Conservation (phyloP, 2,113 vertebrate species). For the Eptesicus fuscus region DNA sequence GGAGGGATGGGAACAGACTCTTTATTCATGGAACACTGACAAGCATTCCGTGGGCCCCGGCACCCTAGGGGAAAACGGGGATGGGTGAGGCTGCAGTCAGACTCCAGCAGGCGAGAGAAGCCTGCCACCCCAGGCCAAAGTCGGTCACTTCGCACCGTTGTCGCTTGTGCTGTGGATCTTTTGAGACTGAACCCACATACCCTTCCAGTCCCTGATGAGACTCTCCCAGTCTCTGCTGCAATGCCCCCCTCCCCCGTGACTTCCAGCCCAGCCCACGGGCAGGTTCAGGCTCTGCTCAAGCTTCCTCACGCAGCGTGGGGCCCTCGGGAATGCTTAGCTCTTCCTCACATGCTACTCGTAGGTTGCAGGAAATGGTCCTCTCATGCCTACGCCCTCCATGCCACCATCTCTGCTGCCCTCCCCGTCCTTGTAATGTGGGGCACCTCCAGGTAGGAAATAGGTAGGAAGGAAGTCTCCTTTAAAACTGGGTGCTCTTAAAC, state of each 20-base stretch:
- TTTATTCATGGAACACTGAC: not conserved
- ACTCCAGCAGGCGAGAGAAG: not conserved
- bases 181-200: not conserved
- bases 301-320: not conserved
- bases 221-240: not conserved
- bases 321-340: not conserved
- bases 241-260: not conserved
- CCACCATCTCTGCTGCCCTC: not conserved
- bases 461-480: not conserved
- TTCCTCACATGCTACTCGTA: not conserved
- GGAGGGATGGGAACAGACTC: not conserved
- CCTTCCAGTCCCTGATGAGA: not conserved
- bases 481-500: conserved; percentile 7
- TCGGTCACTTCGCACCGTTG: not conserved
- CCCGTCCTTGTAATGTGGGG: not conserved
- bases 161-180: not conserved
- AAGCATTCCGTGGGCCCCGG: not conserved
- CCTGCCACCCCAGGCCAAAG: too few species aligned
- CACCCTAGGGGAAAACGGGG: too few species aligned
- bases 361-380: not conserved
- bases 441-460: not conserved
- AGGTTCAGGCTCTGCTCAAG: not conserved
- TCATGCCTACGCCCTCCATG: not conserved
- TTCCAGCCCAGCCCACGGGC: not conserved
- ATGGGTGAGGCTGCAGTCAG: not conserved